Evolutionary conservation across 2,797 vertebrate genomes (phyloP).

Genomic region (Arctocebus calabarensis): DNA sequence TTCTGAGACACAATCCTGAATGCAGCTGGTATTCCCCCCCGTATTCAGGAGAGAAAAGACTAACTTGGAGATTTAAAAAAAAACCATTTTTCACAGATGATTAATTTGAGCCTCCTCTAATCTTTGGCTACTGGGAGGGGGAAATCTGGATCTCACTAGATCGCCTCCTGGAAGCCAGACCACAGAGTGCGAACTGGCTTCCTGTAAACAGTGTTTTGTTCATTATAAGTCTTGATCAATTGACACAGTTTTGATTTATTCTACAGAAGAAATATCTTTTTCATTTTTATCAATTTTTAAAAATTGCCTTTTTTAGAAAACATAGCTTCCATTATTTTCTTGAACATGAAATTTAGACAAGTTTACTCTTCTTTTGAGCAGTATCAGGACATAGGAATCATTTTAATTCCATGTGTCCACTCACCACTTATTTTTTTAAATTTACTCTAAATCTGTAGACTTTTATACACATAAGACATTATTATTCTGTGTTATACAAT

Average conservation of each 20-base stretch:
- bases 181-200: neutral
- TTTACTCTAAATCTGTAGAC: neutral
- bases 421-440: conserved; percentile 25
- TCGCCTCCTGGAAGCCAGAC: neutral
- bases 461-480: neutral
- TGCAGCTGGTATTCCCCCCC: neutral
- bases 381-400: neutral
- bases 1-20: neutral
- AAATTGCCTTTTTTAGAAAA: neutral
- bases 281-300: neutral
- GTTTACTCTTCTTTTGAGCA: neutral
- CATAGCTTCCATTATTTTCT: conserved; percentile 23
- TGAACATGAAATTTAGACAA: neutral
- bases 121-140: neutral
- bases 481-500: neutral
- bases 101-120: neutral
- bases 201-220: neutral
- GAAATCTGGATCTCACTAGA: neutral
- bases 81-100: neutral
- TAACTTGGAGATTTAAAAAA: neutral
- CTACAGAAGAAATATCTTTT: neutral
- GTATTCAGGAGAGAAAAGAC: neutral
- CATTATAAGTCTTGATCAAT: neutral
- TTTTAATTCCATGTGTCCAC: neutral
- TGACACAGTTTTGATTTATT: neutral